Base-by-base conservation (phyloP, 2,888 invertebrate genomes). In the Metellina segmentata region DNA sequence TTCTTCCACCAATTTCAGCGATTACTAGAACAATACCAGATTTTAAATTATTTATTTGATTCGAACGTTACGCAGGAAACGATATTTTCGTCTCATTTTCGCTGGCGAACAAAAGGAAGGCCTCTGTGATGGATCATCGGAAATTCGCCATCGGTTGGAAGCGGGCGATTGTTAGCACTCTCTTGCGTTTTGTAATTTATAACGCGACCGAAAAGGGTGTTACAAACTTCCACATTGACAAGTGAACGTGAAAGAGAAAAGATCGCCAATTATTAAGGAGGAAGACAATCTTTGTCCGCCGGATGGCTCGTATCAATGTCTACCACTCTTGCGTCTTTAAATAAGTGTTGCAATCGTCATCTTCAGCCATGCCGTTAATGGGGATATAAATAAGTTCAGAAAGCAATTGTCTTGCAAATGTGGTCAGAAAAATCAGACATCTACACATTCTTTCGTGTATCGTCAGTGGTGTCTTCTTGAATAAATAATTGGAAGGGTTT, bases 21-120 rank as follows among this genome's bases (percentile, higher is more conserved):
- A 91, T 91, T 91, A 91, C 91, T 91, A 69, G 91, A 91, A 91
- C 91, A 91, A 91, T 91, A 91, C 91, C 82, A 72, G 82, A 78
- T 83, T 75, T 74, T 49, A 61, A 87, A 87, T 87, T 91, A 83
- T 91, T 91, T 91, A 87, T 91, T 87, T 78, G 86, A 83, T 87
- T 83, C 72, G 77, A 83, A 83, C 78, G 82, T 86, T 86, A 83
- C 86, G 90, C 83, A 91, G 91, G 86, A 87, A 87, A 72, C 82
- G 91, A 83, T 87, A 91, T 87, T 91, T 83, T 90, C 79, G 78
- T 71, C 89, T 83, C 71, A n/a, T 82, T 91, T 81, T 53, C 51
- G 52, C 71, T 53, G 34, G 53, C 49, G 53, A 79, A 82, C 87
- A 87, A 91, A 91, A 91, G 91, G 79, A 70, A 82, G 34, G 20